These are phyloP conservation scores for Apistogramma diplotaenia DNA, from an alignment of 2,113 vertebrate genomes.

Conservation along the genomic window DNA sequence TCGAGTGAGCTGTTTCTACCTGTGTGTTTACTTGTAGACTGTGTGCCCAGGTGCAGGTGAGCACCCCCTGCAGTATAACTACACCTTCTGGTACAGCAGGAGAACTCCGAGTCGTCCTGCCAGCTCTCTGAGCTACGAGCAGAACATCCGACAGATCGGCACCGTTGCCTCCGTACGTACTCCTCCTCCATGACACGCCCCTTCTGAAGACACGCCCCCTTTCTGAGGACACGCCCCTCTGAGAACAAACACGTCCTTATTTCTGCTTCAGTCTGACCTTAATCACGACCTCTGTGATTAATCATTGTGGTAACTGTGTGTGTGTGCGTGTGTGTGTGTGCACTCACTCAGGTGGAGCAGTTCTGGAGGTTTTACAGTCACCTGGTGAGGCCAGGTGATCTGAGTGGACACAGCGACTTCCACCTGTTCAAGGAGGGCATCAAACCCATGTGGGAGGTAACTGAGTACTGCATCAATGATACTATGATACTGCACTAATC, in stretches of 20 bases:
- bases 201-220: too few relatives aligned
- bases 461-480: too few relatives aligned
- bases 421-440: constrained; percentile 86
- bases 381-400: constrained; percentile 82
- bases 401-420: constrained; percentile 83
- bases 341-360: constrained; percentile 81
- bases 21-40: constrained; percentile 55
- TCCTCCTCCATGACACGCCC: neutral
- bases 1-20: too few relatives aligned
- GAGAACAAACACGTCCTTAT: neutral
- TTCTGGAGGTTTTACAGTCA: constrained; percentile 87
- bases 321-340: constrained; percentile 63
- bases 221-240: neutral
- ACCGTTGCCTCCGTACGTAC: constrained; percentile 75
- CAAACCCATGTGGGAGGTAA: constrained; percentile 86
- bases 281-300: neutral
- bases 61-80: constrained; percentile 84
- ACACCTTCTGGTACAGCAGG: constrained; percentile 84
- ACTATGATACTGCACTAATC: rapidly evolving
- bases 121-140: constrained; percentile 83
- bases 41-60: constrained; percentile 78
- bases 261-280: neutral
- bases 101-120: constrained; percentile 82
- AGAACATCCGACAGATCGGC: constrained; percentile 85
- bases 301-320: rapidly evolving